Conservation (phyloP, 2,113 vertebrate species). For the Nannospalax galili region DNA sequence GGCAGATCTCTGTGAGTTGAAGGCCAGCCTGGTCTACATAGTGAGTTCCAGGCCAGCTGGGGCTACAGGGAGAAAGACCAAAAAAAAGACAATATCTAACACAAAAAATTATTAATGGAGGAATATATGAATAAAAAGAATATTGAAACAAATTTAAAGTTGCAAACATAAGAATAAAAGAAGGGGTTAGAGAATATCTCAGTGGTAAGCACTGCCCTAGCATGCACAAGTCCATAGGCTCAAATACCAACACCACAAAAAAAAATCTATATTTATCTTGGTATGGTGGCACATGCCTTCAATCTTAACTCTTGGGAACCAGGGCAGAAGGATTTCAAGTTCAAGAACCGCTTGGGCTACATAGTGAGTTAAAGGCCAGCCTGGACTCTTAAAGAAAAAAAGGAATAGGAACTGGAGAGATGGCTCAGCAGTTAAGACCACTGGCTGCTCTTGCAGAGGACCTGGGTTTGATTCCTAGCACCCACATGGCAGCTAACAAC, state of each 20-base stretch:
- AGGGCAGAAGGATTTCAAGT: not conserved
- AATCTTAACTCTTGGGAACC: not conserved
- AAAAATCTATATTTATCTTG: not conserved
- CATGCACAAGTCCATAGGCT: not conserved
- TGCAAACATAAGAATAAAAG: not conserved
- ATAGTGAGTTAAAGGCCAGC: not conserved
- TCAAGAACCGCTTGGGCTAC: not conserved
- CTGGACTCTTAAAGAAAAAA: not conserved
- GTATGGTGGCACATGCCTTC: not conserved
- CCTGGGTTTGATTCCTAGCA: not conserved
- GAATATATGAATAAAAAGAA: not conserved
- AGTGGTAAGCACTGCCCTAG: not conserved
- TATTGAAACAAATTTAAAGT: not conserved
- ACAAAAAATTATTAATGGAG: slow-evolving; percentile 23
- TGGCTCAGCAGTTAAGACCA: not conserved
- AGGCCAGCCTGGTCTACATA: too few species aligned
- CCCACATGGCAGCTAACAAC: not conserved
- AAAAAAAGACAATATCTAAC: not conserved
- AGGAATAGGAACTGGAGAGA: not conserved
- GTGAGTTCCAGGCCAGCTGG: too few species aligned
- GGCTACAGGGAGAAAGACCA: too few species aligned
- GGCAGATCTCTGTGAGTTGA: too few species aligned
- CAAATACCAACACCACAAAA: not conserved
- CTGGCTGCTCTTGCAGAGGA: not conserved
- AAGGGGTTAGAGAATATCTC: not conserved